Conservation (phyloP, 2,888 invertebrate genomes). For the Mystacides longicornis region DNA sequence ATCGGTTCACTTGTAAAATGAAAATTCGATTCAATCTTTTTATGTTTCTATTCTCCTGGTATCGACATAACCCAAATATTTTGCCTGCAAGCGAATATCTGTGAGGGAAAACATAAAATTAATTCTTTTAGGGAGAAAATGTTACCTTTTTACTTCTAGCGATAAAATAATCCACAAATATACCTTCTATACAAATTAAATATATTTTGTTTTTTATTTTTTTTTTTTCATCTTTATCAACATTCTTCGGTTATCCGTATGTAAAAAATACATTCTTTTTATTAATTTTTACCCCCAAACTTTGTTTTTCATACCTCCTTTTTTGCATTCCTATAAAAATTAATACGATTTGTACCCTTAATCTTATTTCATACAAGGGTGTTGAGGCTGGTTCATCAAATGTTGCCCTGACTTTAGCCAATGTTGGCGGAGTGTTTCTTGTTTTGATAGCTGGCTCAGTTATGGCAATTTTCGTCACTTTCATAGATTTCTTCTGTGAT, state of each 20-base stretch:
- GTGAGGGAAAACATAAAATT: not conserved
- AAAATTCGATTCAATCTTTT: not conserved
- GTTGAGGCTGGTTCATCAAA: constrained; percentile 31
- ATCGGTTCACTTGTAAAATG: not conserved
- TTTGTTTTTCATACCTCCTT: not conserved
- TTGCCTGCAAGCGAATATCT: constrained; percentile 2
- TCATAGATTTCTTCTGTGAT: constrained; percentile 51
- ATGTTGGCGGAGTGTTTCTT: constrained; percentile 75
- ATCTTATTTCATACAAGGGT: constrained; percentile 9
- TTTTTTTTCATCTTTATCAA: too few relatives aligned
- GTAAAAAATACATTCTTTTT: not conserved
- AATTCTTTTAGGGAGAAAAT: not conserved
- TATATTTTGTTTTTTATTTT: not conserved
- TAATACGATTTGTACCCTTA: too few relatives aligned
- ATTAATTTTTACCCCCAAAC: not conserved
- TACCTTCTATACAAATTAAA: not conserved
- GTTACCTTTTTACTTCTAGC: not conserved
- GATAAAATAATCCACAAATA: not conserved
- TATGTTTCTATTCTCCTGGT: not conserved
- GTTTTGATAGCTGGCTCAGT: constrained; percentile 63
- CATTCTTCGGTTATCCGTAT: too few relatives aligned
- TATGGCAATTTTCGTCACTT: constrained; percentile 56
- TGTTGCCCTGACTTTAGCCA: constrained; percentile 55
- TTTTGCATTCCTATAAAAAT: not conserved
- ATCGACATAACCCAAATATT: not conserved